These are phyloP conservation scores for Rhyzopertha dominica DNA, from an alignment of 1,140 invertebrate genomes.

Conservation along the genomic window DNA sequence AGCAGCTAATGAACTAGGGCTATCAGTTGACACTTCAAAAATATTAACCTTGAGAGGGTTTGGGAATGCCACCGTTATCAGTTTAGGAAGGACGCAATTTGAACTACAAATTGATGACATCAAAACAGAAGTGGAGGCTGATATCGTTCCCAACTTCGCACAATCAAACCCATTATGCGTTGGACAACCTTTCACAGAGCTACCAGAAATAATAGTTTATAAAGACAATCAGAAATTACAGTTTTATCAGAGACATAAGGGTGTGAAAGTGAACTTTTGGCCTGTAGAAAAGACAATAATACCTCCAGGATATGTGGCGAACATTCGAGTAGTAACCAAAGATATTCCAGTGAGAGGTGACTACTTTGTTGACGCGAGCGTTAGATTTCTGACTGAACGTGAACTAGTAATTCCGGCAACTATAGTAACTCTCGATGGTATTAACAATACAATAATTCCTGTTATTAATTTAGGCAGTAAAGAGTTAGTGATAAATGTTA, in stretches of 20 bases:
- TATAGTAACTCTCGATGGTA: no score
- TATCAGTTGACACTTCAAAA: no score
- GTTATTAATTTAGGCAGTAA: no score
- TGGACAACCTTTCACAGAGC: conserved; percentile 11
- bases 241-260: no score
- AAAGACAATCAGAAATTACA: conserved; percentile 10
- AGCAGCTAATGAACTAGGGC: no score
- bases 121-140: background rate
- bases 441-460: no score
- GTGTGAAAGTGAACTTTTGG: conserved; percentile 15
- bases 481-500: no score
- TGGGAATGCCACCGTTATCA: no score
- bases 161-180: conserved; percentile 9
- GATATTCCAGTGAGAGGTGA: conserved; percentile 3
- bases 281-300: background rate
- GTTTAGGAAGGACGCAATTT: no score
- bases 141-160: conserved; percentile 6
- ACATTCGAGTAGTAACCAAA: conserved; percentile 4
- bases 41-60: no score
- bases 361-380: conserved; percentile 26
- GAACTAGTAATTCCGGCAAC: no score
- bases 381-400: no score
- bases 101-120: conserved; percentile 12
- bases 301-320: conserved; percentile 8
- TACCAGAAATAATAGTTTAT: conserved; percentile 7